phyloP scores from a whole-genome alignment of 2,888 invertebrate genomes.

The Cerceris ruficornis region DNA sequence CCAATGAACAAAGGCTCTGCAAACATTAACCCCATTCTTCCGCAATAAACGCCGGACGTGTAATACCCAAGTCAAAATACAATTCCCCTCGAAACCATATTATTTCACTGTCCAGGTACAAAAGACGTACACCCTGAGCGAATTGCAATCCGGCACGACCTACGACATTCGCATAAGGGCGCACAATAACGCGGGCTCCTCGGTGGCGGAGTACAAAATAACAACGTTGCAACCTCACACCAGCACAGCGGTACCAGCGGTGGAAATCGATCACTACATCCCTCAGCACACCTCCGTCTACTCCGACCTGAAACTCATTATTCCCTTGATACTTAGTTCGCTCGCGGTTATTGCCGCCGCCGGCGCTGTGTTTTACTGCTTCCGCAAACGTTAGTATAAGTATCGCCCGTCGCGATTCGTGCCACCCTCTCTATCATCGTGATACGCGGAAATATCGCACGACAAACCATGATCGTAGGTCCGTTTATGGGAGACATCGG shows the following conservation, averaged over 20 bases:
- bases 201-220: constrained; percentile 91
- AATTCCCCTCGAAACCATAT: constrained; percentile 4
- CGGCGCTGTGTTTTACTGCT: constrained; percentile 80
- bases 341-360: constrained; percentile 79
- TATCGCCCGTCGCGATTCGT: background rate
- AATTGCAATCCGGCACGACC: constrained; percentile 86
- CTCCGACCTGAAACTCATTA: constrained; percentile 78
- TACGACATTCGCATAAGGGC: constrained; percentile 84
- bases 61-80: background rate
- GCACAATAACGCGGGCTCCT: constrained; percentile 93
- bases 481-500: constrained; percentile 82
- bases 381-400: constrained; percentile 77
- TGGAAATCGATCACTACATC: constrained; percentile 79
- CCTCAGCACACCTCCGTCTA: constrained; percentile 79
- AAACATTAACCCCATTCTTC: background rate
- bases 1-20: too few relatives aligned
- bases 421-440: background rate
- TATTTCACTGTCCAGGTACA: constrained; percentile 81
- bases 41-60: background rate
- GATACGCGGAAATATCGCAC: background rate
- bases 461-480: constrained; percentile 80
- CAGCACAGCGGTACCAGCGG: constrained; percentile 83
- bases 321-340: constrained; percentile 78
- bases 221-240: constrained; percentile 91
- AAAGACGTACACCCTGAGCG: constrained; percentile 90